Evolutionary conservation across 1,140 invertebrate species (phyloP).

Genomic region (Drosophila nannoptera): DNA sequence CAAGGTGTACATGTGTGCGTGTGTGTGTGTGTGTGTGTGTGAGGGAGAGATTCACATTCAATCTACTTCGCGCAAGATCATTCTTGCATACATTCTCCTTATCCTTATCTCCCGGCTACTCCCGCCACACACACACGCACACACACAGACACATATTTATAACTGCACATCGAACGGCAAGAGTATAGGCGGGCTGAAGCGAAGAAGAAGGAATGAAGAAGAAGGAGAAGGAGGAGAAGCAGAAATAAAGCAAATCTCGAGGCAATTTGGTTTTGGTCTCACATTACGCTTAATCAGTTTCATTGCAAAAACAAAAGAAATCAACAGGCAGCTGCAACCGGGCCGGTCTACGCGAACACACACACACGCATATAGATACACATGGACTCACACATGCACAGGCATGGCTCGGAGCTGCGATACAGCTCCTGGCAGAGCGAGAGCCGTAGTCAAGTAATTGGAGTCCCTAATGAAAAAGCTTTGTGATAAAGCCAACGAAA

Average conservation of each 20-base stretch:
- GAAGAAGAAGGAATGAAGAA: too few relatives aligned
- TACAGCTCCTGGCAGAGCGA: conserved; percentile 10
- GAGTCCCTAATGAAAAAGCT: conserved; percentile 55
- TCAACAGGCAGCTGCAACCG: conserved; percentile 46
- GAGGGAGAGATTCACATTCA: too few relatives aligned
- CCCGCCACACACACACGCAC: background rate
- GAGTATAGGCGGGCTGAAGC: too few relatives aligned
- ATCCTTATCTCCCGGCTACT: too few relatives aligned
- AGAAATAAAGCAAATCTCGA: conserved; percentile 18
- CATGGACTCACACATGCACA: background rate
- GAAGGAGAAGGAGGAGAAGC: too few relatives aligned
- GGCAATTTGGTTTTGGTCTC: conserved; percentile 46
- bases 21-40: too few relatives aligned
- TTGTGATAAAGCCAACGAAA: conserved; percentile 24
- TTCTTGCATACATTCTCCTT: too few relatives aligned
- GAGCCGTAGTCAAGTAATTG: conserved; percentile 50
- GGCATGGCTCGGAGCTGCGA: background rate
- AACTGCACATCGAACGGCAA: background rate
- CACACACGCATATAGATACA: background rate
- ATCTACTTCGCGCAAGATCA: too few relatives aligned
- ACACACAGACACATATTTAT: background rate
- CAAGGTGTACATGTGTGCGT: too few relatives aligned
- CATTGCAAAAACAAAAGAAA: conserved; percentile 40
- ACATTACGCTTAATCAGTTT: conserved; percentile 70
- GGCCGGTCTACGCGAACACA: conserved; percentile 3